These are phyloP conservation scores for Cistogaster globosa DNA, from an alignment of 2,888 invertebrate species.

Conservation along the genomic window DNA sequence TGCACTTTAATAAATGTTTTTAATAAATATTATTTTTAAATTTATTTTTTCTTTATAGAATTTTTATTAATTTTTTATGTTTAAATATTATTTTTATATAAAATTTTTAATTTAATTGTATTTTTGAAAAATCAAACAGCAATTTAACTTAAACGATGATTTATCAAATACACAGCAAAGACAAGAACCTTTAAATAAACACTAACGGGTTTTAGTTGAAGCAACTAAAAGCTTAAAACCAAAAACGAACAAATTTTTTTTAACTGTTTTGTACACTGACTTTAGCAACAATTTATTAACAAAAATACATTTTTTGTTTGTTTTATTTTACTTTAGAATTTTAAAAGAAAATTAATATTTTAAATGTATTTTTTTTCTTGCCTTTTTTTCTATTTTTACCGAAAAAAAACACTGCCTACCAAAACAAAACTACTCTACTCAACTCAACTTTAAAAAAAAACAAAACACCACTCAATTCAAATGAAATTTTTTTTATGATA, in stretches of 20 bases:
- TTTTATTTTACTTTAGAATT: background rate
- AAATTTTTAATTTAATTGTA: constrained; percentile 24
- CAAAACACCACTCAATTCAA: background rate
- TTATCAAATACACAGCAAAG: constrained; percentile 52
- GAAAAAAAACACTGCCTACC: constrained; percentile 15
- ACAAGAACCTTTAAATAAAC: constrained; percentile 43
- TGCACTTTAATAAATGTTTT: constrained; percentile 43
- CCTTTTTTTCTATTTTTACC: constrained; percentile 59
- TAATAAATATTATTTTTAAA: background rate
- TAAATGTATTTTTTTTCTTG: constrained; percentile 44
- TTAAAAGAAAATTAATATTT: background rate
- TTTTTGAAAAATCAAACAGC: constrained; percentile 13
- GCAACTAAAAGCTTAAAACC: constrained; percentile 19
- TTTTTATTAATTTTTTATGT: constrained; percentile 13
- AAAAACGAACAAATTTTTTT: constrained; percentile 35
- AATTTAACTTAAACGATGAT: constrained; percentile 31
- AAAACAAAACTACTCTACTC: constrained; percentile 18
- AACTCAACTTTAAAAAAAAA: background rate
- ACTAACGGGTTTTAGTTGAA: constrained; percentile 25
- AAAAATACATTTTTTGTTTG: background rate
- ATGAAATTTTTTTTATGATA: background rate
- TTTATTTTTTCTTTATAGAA: constrained; percentile 9
- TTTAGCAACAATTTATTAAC: background rate
- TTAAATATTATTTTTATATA: constrained; percentile 15
- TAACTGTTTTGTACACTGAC: constrained; percentile 39